These are phyloP conservation scores for Eupithecia exiguata DNA, from an alignment of 2,888 invertebrate genomes.

Conservation along the genomic window DNA sequence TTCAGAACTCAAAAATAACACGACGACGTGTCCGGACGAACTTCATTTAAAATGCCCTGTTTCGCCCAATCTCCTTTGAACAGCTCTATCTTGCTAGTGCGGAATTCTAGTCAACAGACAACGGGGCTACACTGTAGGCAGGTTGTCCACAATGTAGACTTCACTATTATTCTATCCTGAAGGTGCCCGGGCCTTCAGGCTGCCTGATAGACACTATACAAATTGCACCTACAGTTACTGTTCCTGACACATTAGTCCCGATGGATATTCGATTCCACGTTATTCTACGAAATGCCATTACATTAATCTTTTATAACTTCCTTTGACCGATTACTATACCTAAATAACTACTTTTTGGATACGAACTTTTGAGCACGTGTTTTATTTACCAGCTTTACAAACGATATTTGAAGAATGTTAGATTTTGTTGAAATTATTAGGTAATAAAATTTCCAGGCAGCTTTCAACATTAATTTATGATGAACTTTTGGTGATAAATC, in stretches of 20 bases:
- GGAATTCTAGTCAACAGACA: neutral
- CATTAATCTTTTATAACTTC: too few relatives aligned
- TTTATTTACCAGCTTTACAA: neutral
- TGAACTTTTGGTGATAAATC: neutral
- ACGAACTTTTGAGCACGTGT: too few relatives aligned
- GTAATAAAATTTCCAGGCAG: neutral
- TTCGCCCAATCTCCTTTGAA: slow-evolving; percentile 5
- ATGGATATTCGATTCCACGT: neutral
- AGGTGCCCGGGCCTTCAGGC: neutral
- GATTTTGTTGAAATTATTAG: neutral
- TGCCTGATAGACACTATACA: neutral
- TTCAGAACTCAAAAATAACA: neutral
- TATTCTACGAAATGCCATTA: neutral
- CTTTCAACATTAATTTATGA: neutral
- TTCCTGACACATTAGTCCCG: neutral
- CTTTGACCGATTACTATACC: too few relatives aligned
- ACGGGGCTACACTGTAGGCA: neutral
- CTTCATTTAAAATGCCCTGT: slow-evolving; percentile 2
- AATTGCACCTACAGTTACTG: neutral
- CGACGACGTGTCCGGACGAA: neutral
- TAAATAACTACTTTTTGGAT: too few relatives aligned
- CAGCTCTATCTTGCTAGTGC: neutral
- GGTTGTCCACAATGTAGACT: neutral
- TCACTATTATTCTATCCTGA: neutral
- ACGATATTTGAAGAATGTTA: neutral